A percentile compares a stretch with the other conserved stretches of the same genome.
These are phyloP conservation scores for Hydrolagus colliei DNA, from an alignment of 2,797 vertebrate species.

Conservation along the genomic window DNA sequence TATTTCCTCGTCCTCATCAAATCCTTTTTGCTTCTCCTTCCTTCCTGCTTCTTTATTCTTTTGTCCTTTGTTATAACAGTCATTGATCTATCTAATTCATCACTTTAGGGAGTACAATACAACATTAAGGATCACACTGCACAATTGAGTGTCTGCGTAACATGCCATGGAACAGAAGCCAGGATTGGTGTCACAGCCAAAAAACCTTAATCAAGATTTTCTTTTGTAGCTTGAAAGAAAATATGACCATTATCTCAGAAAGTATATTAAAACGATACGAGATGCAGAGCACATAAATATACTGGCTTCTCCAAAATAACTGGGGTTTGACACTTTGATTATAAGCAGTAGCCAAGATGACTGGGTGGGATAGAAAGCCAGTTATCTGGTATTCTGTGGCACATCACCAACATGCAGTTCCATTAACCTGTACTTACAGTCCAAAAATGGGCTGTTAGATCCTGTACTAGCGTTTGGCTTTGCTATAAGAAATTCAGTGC, in stretches of 20 bases:
- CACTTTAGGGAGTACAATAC: not conserved
- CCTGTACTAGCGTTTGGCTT: not conserved
- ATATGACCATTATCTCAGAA: not conserved
- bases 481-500: not conserved
- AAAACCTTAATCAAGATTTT: not conserved
- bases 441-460: not conserved
- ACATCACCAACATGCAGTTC: slow-evolving; percentile 3
- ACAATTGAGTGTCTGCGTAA: not conserved
- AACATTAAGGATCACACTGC: not conserved
- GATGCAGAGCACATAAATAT: not conserved
- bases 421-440: not conserved
- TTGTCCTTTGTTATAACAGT: not conserved
- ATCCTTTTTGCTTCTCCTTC: not conserved
- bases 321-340: not conserved
- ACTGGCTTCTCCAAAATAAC: not conserved
- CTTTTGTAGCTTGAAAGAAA: not conserved
- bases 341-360: not conserved
- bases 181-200: not conserved
- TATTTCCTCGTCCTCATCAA: not conserved
- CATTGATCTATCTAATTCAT: not conserved
- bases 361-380: not conserved
- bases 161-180: not conserved
- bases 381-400: not conserved
- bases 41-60: not conserved
- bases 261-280: not conserved